Percentiles rank a stretch among this genome's conserved stretches.
Evolutionary conservation across 2,113 vertebrate genomes (phyloP).

Genomic region (Callopanchax toddi): DNA sequence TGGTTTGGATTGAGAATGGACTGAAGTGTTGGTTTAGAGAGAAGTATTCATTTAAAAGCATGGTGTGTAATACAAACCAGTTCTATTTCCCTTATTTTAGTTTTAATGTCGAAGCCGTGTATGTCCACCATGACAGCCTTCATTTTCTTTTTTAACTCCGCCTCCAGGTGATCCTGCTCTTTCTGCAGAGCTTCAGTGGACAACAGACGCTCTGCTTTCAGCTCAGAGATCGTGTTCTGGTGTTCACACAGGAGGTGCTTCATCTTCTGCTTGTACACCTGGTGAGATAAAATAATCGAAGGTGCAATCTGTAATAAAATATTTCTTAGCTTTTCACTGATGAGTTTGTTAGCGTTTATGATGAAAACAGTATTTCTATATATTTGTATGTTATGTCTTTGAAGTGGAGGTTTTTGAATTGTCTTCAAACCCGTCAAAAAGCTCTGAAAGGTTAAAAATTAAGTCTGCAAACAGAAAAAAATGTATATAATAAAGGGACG

Average conservation of each 20-base stretch:
- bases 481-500: no score
- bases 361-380: no score
- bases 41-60: neutral
- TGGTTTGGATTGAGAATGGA: neutral
- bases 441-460: no score
- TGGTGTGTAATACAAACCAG: conserved; percentile 77
- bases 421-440: no score
- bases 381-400: no score
- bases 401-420: no score
- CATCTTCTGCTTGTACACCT: conserved; percentile 94
- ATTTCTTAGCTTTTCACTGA: no score
- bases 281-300: neutral
- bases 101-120: conserved; percentile 82
- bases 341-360: no score
- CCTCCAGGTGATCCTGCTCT: conserved; percentile 82
- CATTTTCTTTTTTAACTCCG: conserved; percentile 72
- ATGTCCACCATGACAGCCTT: conserved; percentile 73
- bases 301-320: neutral
- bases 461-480: no score
- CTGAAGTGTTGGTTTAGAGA: neutral
- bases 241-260: conserved; percentile 94
- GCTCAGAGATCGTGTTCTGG: conserved; percentile 86
- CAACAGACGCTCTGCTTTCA: conserved; percentile 77
- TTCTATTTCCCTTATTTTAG: conserved; percentile 79
- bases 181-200: conserved; percentile 78